Evolutionary conservation across 2,888 invertebrate species (phyloP), one percentile per base, ranked within the genome.

Genomic region (Chesias legatella): DNA sequence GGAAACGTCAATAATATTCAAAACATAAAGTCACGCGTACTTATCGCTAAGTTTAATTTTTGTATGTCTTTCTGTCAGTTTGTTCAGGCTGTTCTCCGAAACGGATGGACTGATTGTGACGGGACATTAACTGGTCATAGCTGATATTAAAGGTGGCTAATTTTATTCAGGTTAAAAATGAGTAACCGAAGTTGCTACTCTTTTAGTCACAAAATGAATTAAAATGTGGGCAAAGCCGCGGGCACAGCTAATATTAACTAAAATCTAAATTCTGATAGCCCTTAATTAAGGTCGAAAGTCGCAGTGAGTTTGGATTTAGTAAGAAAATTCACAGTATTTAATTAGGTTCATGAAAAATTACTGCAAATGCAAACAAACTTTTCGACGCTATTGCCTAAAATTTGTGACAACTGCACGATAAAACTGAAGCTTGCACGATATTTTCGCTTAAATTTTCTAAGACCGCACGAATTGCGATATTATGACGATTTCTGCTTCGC

Each of bases 301-400:
- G 58, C 51, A 63, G 60, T 64, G 62, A 63, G 63, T 50, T 76
- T 75, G 80, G 79, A 79, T 75, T 79, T 77, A 67, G 73, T 80
- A 81, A 73, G 79, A 77, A 71, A 73, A 77, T 75, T 72, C 66
- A 63, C 57, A 52, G 70, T 67, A 79, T 77, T 83, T 79, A 80
- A 80, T 80, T 78, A 80, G 59, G 70, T 69, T 67, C 58, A 62
- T 60, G 70, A 70, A 74, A 74, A 73, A 64, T 60, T 60, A 67
- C 65, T 62, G 71, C 70, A 66, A 64, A 58, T 54, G 58, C 58
- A 68, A 71, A 68, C 48, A 43, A 48, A 51, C 26, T 73, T 75
- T 66, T 54, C 53, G 51, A 53, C 56, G 56, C 58, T 59, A 51
- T 32, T 49, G 53, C 53, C 56, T 53, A 58, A 60, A 62, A 58